These are phyloP conservation scores for Chiridota heheva DNA, from an alignment of 35 echinoderm and acorn worm species.

Conservation along the genomic window DNA sequence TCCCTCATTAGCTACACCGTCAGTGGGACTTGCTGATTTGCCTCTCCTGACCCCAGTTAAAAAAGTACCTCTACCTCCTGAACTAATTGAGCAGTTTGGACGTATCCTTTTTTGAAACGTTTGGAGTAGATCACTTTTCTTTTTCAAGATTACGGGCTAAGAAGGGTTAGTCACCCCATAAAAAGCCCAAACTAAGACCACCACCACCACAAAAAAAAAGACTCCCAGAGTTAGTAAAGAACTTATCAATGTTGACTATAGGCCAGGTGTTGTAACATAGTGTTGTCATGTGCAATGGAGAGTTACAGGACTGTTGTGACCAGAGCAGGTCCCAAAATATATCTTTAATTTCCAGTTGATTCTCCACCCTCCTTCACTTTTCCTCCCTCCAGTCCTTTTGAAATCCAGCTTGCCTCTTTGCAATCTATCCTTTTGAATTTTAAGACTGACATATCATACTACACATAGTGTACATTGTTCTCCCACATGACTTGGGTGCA, in stretches of 20 bases:
- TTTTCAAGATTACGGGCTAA: too few relatives aligned
- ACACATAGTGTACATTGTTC: too few relatives aligned
- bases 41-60: constrained; percentile 75
- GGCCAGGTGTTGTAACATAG: background rate
- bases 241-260: background rate
- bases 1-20: constrained; percentile 69
- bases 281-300: too few relatives aligned
- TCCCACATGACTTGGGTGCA: too few relatives aligned
- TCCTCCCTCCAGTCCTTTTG: background rate
- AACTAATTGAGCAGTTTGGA: constrained; percentile 94
- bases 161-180: too few relatives aligned
- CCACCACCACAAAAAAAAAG: background rate
- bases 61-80: constrained; percentile 80
- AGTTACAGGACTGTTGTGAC: background rate
- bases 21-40: constrained; percentile 77
- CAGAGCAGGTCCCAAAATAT: background rate
- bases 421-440: background rate
- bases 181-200: too few relatives aligned
- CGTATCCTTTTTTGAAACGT: constrained; percentile 83
- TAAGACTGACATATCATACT: too few relatives aligned
- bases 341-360: background rate
- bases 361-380: background rate
- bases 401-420: background rate
- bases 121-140: background rate
- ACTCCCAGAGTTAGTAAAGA: background rate